These are phyloP conservation scores for roundworm (Caenorhabditis elegans) DNA, from an alignment of 1,140 invertebrate genomes.

Conservation along the genomic window WBcel235 BX284603.4:13169001-13169500, in stretches of 20 bases:
- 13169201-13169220: too few relatives aligned
- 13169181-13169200: too few relatives aligned
- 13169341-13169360: background rate
- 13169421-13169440: background rate
- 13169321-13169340: background rate
- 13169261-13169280: background rate
- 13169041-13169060: background rate
- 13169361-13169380: background rate
- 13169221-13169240: too few relatives aligned
- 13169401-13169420: background rate
- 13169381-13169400: background rate
- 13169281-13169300: slow-evolving; percentile 4
- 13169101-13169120: background rate
- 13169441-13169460: background rate
- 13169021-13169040: background rate
- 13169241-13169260: too few relatives aligned
- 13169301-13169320: background rate
- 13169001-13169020: slow-evolving; percentile 13
- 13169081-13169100: background rate
- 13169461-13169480: background rate
- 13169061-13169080: background rate
- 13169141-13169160: slow-evolving; percentile 3
- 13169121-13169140: background rate
- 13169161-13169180: too few relatives aligned
- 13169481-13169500: background rate